Conservation (phyloP, 2,888 invertebrate species). For the Drosophila vallismaia region DNA sequence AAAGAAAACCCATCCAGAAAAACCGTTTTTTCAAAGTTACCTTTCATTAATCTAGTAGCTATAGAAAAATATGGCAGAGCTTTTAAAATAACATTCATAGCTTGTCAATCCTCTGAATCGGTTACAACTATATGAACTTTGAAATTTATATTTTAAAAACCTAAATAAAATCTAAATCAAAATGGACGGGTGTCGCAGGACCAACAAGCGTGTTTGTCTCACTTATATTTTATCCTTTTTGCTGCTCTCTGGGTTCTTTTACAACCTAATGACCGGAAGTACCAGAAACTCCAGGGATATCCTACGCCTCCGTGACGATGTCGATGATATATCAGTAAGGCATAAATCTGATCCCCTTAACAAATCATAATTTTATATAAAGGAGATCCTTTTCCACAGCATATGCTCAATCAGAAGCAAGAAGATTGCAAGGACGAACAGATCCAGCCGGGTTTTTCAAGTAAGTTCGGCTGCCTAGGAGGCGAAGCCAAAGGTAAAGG, state of each 20-base stretch:
- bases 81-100: neutral
- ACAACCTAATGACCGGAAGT: conserved; percentile 41
- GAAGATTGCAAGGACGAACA: neutral
- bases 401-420: conserved; percentile 4
- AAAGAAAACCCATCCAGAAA: no score
- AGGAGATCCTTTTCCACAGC: conserved; percentile 3
- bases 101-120: neutral
- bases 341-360: no score
- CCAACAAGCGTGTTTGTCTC: conserved; percentile 11
- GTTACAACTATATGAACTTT: neutral
- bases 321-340: conserved; percentile 50
- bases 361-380: neutral
- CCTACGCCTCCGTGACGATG: conserved; percentile 31
- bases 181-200: conserved; percentile 31
- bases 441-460: neutral
- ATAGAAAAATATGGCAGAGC: neutral
- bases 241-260: conserved; percentile 49
- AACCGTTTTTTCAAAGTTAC: no score
- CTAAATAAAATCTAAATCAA: neutral
- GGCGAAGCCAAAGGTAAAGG: conserved; percentile 19
- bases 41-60: neutral
- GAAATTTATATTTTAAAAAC: neutral
- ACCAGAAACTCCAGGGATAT: conserved; percentile 29
- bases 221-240: conserved; percentile 48
- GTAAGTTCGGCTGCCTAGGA: neutral